phyloP scores from a whole-genome alignment of 2,797 vertebrate genomes.

The Garrulus glandarius region DNA sequence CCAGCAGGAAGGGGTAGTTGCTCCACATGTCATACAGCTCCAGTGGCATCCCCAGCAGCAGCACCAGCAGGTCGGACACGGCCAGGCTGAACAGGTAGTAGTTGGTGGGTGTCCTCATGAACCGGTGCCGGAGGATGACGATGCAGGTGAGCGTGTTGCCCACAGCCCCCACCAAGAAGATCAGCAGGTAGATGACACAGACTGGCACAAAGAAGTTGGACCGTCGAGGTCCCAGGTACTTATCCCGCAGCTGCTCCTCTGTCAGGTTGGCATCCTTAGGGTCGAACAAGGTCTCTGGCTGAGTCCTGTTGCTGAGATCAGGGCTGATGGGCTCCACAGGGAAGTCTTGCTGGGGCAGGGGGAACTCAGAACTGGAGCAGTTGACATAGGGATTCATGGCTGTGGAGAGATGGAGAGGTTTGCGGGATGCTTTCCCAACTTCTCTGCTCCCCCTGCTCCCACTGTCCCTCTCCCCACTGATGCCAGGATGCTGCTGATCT shows the following conservation, averaged over 20 bases:
- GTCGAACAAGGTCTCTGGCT: not conserved
- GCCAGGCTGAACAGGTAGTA: slow-evolving; percentile 95
- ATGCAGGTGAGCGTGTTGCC: slow-evolving; percentile 89
- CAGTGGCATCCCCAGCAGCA: slow-evolving; percentile 90
- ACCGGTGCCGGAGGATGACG: slow-evolving; percentile 85
- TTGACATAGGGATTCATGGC: slow-evolving; percentile 61
- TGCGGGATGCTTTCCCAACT: accelerated
- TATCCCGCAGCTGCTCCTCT: slow-evolving; percentile 79
- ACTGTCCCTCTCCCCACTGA: not conserved
- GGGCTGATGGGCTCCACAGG: not conserved
- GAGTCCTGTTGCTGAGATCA: slow-evolving; percentile 74
- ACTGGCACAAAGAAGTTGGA: slow-evolving; percentile 84
- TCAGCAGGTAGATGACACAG: slow-evolving; percentile 84
- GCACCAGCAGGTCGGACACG: slow-evolving; percentile 89
- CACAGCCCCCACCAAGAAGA: slow-evolving; percentile 85
- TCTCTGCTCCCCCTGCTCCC: not conserved
- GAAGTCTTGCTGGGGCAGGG: not conserved
- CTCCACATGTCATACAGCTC: slow-evolving; percentile 93
- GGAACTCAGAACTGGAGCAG: slow-evolving; percentile 67
- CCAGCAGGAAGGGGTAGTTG: slow-evolving; percentile 93
- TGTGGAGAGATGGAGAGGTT: not conserved
- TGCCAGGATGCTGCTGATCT: not conserved
- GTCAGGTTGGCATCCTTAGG: slow-evolving; percentile 80
- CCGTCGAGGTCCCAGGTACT: slow-evolving; percentile 82
- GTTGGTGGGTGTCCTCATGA: slow-evolving; percentile 94